These are phyloP conservation scores for Oenanthe melanoleuca DNA, from an alignment of 2,113 vertebrate genomes.

Conservation along the genomic window DNA sequence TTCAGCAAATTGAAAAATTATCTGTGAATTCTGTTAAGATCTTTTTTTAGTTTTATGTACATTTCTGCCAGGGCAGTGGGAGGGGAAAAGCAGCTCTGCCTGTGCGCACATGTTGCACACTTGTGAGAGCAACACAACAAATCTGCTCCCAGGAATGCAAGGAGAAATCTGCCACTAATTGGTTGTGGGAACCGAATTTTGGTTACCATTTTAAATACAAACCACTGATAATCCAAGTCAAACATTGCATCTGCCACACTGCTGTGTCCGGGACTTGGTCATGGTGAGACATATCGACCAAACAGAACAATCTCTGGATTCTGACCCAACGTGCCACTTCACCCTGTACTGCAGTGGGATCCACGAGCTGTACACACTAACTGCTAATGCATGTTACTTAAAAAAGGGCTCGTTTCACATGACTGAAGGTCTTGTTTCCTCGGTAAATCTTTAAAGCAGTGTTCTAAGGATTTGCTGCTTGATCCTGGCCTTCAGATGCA, in stretches of 20 bases:
- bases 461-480: background rate
- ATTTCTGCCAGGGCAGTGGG: background rate
- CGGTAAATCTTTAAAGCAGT: background rate
- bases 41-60: background rate
- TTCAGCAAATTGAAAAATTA: background rate
- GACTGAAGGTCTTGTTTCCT: background rate
- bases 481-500: background rate
- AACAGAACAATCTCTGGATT: background rate
- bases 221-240: background rate
- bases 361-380: background rate
- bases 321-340: background rate
- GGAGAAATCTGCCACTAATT: background rate
- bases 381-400: background rate
- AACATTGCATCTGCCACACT: background rate
- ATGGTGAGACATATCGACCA: background rate
- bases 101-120: background rate
- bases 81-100: background rate
- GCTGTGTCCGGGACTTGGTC: background rate
- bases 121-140: conserved; percentile 3
- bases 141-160: conserved; percentile 16
- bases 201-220: background rate
- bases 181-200: background rate
- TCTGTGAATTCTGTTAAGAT: background rate
- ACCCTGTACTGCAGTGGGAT: background rate
- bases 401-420: background rate